Evolutionary conservation across 2,797 vertebrate species (phyloP).

Genomic region (Anomalospiza imberbis): DNA sequence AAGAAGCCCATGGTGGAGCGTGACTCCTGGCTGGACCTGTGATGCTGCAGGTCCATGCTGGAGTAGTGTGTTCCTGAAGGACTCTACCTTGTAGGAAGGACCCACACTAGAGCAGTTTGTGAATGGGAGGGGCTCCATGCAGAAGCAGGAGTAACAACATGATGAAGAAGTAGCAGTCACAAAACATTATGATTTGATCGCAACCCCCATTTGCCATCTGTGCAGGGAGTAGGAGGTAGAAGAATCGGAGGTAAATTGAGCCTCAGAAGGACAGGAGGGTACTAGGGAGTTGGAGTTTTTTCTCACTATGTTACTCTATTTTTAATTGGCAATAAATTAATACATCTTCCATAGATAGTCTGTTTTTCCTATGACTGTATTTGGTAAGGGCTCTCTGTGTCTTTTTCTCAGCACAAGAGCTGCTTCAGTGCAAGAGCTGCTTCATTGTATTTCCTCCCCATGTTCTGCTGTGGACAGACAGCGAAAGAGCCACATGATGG

Average conservation of each 20-base stretch:
- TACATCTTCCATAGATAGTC: not conserved
- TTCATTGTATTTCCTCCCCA: not conserved
- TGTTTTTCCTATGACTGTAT: not conserved
- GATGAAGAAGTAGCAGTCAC: not conserved
- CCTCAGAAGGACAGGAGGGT: not conserved
- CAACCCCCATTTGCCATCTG: not conserved
- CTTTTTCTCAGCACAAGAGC: not conserved
- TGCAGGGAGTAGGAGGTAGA: not conserved
- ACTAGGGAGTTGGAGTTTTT: not conserved
- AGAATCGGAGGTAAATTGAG: fast-evolving
- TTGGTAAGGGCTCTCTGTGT: not conserved
- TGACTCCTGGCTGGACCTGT: too few relatives aligned
- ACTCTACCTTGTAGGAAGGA: not conserved
- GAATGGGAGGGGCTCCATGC: not conserved
- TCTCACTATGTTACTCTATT: not conserved
- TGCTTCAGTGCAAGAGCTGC: not conserved
- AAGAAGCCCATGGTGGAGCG: not conserved
- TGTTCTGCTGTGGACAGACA: not conserved
- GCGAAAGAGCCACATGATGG: not conserved
- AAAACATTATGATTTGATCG: not conserved
- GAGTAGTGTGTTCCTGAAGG: not conserved
- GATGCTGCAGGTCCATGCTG: too few relatives aligned
- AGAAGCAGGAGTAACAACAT: not conserved
- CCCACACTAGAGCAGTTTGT: not conserved
- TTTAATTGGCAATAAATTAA: not conserved